Conservation (phyloP, 2,113 vertebrate genomes). For the Delphinus delphis region DNA sequence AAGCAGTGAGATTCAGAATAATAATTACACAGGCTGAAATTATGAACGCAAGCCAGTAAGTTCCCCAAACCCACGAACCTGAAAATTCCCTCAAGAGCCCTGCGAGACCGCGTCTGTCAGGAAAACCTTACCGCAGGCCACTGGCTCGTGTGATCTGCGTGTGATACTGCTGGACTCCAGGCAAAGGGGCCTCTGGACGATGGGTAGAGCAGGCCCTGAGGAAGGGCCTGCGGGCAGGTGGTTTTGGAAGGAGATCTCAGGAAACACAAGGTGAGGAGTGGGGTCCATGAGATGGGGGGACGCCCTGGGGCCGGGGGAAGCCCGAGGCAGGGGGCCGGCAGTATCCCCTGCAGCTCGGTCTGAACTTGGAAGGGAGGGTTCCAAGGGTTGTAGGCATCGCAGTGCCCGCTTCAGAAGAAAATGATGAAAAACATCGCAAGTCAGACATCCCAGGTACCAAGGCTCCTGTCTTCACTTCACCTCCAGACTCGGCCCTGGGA, state of each 20-base stretch:
- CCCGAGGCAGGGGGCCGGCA: background rate
- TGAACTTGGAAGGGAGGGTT: background rate
- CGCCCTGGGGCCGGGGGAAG: background rate
- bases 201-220: background rate
- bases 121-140: fast-evolving
- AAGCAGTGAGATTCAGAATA: too few relatives aligned
- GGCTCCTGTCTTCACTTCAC: background rate
- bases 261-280: fast-evolving
- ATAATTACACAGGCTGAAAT: fast-evolving
- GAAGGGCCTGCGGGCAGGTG: too few relatives aligned
- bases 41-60: fast-evolving
- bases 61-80: too few relatives aligned
- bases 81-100: fast-evolving
- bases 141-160: fast-evolving
- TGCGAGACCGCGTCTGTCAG: fast-evolving
- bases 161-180: fast-evolving
- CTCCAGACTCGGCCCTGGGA: background rate
- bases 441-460: too few relatives aligned
- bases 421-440: fast-evolving
- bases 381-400: fast-evolving
- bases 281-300: fast-evolving
- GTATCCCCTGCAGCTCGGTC: background rate
- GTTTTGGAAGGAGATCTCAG: background rate
- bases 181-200: background rate
- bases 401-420: background rate